Conservation (phyloP, 2,888 invertebrate genomes). For the Drosophila barbarae region DNA sequence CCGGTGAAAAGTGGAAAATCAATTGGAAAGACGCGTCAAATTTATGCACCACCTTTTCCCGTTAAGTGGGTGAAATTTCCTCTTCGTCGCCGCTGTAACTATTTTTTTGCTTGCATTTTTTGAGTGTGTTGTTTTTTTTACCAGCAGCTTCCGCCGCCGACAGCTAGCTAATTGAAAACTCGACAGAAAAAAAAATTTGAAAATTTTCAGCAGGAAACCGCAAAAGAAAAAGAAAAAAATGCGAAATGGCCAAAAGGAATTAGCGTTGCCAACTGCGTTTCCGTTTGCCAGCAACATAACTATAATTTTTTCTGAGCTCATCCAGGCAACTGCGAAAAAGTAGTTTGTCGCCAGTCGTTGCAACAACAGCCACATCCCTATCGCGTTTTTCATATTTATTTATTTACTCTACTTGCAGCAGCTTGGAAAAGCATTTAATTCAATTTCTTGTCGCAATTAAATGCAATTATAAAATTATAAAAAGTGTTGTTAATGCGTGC, state of each 20-base stretch:
- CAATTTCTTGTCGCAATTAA: constrained; percentile 64
- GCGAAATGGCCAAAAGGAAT: constrained; percentile 61
- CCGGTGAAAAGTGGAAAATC: constrained; percentile 60
- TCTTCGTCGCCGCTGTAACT: constrained; percentile 33
- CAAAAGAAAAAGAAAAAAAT: constrained; percentile 24
- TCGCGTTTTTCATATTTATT: constrained; percentile 33
- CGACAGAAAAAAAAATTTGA: constrained; percentile 4
- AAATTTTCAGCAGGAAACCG: constrained; percentile 51
- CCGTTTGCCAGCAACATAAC: constrained; percentile 59
- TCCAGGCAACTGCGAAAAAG: constrained; percentile 19
- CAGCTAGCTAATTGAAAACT: constrained; percentile 58
- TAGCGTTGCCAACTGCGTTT: constrained; percentile 64
- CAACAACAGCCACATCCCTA: constrained; percentile 28
- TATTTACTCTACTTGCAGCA: constrained; percentile 15
- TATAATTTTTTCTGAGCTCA: constrained; percentile 49
- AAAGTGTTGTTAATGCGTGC: constrained; percentile 26
- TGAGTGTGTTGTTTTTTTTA: constrained; percentile 3
- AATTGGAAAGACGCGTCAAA: constrained; percentile 38
- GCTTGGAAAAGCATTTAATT: constrained; percentile 25
- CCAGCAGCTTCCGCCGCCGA: constrained; percentile 54
- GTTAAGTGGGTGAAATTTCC: constrained; percentile 56
- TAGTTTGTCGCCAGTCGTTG: constrained; percentile 16
- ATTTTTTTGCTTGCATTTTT: constrained; percentile 22
- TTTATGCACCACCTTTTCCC: constrained; percentile 33
- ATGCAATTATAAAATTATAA: constrained; percentile 52